Evolutionary conservation across 2,888 invertebrate species (phyloP), one percentile per base, ranked within the genome.

Genomic region (Volucella bombylans): DNA sequence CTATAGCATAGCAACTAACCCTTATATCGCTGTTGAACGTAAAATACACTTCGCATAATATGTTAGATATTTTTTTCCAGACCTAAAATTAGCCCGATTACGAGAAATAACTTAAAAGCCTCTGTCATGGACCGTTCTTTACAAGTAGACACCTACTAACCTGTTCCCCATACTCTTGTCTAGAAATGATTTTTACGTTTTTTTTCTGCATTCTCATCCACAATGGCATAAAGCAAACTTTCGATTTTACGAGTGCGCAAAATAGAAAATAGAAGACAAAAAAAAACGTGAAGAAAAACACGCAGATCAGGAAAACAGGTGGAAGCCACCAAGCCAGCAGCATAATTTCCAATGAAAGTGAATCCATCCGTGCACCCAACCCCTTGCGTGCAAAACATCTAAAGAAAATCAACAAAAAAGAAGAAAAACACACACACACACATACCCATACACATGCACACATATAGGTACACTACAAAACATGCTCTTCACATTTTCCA

Each of bases 291-390:
- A 62, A 68, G 62, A 82, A 73, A 76, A 83, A 79, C 82, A 78
- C 78, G 69, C 79, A 69, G 64, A 83, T 79, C 83, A 83, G 80
- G 83, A 74, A 83, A 83, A 76, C 74, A 79, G 83, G 83, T 83
- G 83, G 74, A 83, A 80, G 73, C 45, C 52, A 73, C 64, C 74
- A 59, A 69, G 73, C 64, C 64, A 65, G 67, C 82, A 83, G 65
- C 79, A 83, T 79, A 79, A 79, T 83, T 80, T 83, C 74, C 74
- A 83, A 83, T 79, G 83, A 83, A 83, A 83, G 83, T 83, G 83
- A 83, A 83, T 83, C 50, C 73, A 72, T 47, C 55, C 61, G 61
- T 49, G 45, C 18, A 65, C 38, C 50, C 38, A 52, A 39, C n/a
- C 2, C 45, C 43, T 38, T 11, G 47, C 47, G 62, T 23, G 41